Evolutionary conservation across 1,140 invertebrate genomes (phyloP), one percentile per base, ranked within the genome.

Genomic region (Diachasmimorpha longicaudata): DNA sequence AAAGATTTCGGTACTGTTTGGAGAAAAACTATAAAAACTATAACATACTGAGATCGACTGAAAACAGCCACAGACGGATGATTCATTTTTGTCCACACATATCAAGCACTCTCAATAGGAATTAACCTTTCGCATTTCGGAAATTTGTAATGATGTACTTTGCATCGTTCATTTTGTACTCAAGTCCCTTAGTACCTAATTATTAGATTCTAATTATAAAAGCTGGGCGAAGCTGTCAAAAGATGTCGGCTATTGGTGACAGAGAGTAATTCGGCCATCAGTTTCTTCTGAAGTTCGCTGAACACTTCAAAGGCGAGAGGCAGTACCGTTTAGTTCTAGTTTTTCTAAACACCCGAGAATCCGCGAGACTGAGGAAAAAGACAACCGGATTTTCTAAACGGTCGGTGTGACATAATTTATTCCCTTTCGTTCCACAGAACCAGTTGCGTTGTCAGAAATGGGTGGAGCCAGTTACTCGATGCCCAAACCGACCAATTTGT

Each of bases 401-500:
- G 52, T 58, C 19, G 37, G 68, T 70, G 6, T 58, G 52, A 58
- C 52, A 19, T n/a, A n/a, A 46, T 3, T 16, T 21, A 16, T 58
- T 58, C 1, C n/a, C 52, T 58, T 21, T 58, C 19, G 8, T 58
- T 4, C 19, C 42, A 48, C 25, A n/a, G 11, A 23, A 71, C 52
- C 42, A 48, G 19, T 25, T 25, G 55, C 42, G n/a, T 58, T 58
- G 16, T 5, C 10, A 31, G 6, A 6, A 2, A 31, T 58, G 52
- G 72, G 42, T 67, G 72, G 63, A 74, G 55, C 37, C 19, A 9
- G 63, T 42, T 66, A 74, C 63, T 25, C 39, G 55, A 74, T 39
- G 55, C 63, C 55, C 16, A 67, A 44, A 67, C 31, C 14, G 48
- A 72, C 58, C 70, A 52, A 72, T 72, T 72, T 63, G 48, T 72